Conservation (phyloP, 2,797 vertebrate genomes). For the Agapornis canus region DNA sequence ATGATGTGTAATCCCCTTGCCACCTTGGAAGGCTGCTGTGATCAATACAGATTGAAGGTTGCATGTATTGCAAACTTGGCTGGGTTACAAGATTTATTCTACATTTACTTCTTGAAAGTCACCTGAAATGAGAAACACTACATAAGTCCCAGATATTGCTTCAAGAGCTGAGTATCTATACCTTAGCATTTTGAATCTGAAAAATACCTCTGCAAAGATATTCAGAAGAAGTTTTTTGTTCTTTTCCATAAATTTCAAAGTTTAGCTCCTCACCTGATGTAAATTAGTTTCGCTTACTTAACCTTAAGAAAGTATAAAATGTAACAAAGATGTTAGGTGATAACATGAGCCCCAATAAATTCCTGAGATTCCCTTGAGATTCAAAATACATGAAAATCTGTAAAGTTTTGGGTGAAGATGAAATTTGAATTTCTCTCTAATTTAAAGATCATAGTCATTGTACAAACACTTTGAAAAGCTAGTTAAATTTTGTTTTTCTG, state of each 20-base stretch:
- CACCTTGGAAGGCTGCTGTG: background rate
- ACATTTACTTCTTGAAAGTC: slow-evolving; percentile 70
- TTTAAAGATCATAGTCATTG: background rate
- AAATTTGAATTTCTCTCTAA: background rate
- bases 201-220: background rate
- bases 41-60: slow-evolving; percentile 79
- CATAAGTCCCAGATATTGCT: background rate
- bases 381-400: background rate
- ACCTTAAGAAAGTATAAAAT: background rate
- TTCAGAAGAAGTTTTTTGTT: fast-evolving
- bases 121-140: slow-evolving; percentile 39
- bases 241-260: background rate
- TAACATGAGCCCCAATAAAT: background rate
- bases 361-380: background rate
- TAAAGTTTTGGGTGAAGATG: background rate
- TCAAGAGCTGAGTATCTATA: background rate
- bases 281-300: background rate
- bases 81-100: slow-evolving; percentile 77
- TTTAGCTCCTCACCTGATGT: background rate
- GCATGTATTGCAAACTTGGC: slow-evolving; percentile 57
- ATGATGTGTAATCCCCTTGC: background rate
- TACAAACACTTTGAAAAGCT: background rate
- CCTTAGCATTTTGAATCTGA: background rate
- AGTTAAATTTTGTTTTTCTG: background rate
- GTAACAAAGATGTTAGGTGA: background rate